These are phyloP conservation scores for Oncorhynchus kisutch DNA, from an alignment of 2,113 vertebrate genomes.

Conservation along the genomic window DNA sequence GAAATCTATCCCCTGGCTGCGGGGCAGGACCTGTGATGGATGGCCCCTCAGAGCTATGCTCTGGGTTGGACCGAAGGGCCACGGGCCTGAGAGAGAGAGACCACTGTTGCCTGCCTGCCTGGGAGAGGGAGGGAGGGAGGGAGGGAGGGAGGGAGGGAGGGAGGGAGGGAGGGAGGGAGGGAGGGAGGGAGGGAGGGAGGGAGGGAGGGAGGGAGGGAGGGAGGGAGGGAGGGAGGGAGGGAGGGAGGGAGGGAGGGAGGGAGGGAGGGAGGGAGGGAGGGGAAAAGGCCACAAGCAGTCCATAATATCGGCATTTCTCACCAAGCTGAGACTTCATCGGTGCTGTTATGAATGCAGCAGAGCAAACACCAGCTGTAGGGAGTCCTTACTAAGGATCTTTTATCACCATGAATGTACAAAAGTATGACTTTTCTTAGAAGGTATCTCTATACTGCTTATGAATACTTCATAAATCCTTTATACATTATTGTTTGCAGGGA, in stretches of 20 bases:
- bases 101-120: slow-evolving; percentile 30
- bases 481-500: too few species aligned
- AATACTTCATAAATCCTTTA: too few species aligned
- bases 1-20: slow-evolving; percentile 74
- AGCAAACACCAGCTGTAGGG: too few species aligned
- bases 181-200: slow-evolving; percentile 4
- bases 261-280: slow-evolving; percentile 2
- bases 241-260: slow-evolving; percentile 3
- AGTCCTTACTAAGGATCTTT: too few species aligned
- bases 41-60: slow-evolving; percentile 65
- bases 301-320: too few species aligned
- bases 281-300: slow-evolving; percentile 24
- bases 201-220: slow-evolving; percentile 5
- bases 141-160: slow-evolving; percentile 3
- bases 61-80: slow-evolving; percentile 66
- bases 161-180: slow-evolving; percentile 7
- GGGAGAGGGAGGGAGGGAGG: slow-evolving; percentile 16
- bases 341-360: too few species aligned
- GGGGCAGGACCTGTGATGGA: slow-evolving; percentile 69
- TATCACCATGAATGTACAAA: too few species aligned
- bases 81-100: slow-evolving; percentile 51
- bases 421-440: too few species aligned
- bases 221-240: slow-evolving; percentile 10
- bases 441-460: too few species aligned
- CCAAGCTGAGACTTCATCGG: too few species aligned